phyloP scores from a whole-genome alignment of 2,113 vertebrate genomes.

The Sebastes fasciatus region DNA sequence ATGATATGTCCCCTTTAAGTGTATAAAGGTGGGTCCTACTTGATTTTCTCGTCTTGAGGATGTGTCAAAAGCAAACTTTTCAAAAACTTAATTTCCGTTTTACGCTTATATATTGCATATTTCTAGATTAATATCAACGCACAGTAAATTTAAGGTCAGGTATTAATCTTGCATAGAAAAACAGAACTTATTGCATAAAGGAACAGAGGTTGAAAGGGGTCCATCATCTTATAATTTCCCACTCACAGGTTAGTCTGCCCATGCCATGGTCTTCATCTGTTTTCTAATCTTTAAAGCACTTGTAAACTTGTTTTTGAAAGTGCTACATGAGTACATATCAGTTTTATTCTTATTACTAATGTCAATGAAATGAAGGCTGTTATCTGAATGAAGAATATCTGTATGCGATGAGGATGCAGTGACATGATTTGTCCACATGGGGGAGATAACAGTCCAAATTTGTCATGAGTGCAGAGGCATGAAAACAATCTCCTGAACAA shows the following conservation, averaged over 20 bases:
- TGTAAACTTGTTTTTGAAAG: neutral
- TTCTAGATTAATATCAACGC: no score
- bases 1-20: no score
- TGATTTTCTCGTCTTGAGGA: neutral
- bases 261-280: neutral
- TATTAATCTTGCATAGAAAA: no score
- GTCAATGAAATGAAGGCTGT: neutral
- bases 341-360: neutral
- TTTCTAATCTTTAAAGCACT: neutral
- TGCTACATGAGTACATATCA: neutral
- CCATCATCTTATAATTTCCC: no score
- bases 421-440: conserved; percentile 44
- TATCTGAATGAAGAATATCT: neutral
- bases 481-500: neutral
- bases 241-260: no score
- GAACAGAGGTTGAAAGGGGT: no score
- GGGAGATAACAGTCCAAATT: conserved; percentile 19
- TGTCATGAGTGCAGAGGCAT: neutral
- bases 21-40: neutral
- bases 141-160: no score
- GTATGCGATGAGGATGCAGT: conserved; percentile 18
- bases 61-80: neutral
- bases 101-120: no score
- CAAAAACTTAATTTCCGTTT: no score
- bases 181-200: no score